phyloP scores from a whole-genome alignment of 2,888 invertebrate genomes.

The Andrena camellia region DNA sequence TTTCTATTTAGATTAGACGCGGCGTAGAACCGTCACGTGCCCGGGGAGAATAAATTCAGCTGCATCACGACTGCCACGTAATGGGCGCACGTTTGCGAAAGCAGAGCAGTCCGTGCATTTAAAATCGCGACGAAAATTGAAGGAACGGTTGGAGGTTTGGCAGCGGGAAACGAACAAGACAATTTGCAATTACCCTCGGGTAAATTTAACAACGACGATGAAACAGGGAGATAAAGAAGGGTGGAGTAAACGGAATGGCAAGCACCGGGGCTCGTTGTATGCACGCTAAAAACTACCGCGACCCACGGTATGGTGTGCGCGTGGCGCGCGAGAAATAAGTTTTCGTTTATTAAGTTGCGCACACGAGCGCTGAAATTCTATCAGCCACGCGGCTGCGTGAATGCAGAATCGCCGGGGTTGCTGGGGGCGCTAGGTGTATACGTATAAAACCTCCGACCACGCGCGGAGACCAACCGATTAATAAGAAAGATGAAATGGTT shows the following conservation, averaged over 20 bases:
- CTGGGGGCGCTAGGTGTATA: not conserved
- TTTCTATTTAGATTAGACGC: not conserved
- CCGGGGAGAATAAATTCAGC: not conserved
- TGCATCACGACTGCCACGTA: not conserved
- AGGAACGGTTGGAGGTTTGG: not conserved
- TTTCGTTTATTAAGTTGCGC: constrained; percentile 14
- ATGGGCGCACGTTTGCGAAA: no score
- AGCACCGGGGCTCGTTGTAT: not conserved
- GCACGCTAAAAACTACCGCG: not conserved
- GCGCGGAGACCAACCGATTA: no score
- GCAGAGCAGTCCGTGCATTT: not conserved
- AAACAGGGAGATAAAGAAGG: not conserved
- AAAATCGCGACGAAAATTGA: not conserved
- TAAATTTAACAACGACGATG: not conserved
- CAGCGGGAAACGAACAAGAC: not conserved
- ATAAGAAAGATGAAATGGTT: not conserved
- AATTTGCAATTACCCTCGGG: constrained; percentile 13
- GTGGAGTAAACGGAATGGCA: not conserved
- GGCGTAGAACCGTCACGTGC: not conserved
- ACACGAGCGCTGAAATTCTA: not conserved
- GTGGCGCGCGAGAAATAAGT: constrained; percentile 18
- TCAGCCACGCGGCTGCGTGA: not conserved
- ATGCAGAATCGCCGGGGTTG: not conserved
- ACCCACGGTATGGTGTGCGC: not conserved
- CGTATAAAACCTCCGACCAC: no score